phyloP scores from a whole-genome alignment of 1,140 invertebrate genomes.

The Stegodyphus mimosarum region DNA sequence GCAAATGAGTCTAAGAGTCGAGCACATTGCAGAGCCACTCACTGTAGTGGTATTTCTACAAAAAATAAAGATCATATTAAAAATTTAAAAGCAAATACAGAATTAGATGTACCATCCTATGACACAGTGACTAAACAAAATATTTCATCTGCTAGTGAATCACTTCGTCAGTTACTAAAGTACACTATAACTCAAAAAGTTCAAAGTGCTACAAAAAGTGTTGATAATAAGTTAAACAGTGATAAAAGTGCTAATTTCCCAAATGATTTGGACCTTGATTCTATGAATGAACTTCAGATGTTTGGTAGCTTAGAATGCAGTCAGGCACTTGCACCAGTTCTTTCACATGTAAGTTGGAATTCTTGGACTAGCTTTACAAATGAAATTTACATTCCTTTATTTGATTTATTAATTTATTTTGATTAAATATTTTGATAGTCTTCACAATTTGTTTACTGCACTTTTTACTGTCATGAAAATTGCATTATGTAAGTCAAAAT shows the following conservation, averaged over 20 bases:
- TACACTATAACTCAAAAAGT: constrained; percentile 61
- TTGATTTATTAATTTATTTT: too few species aligned
- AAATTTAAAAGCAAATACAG: constrained; percentile 16
- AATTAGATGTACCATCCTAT: constrained; percentile 72
- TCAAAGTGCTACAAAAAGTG: constrained; percentile 15
- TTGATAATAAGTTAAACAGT: constrained; percentile 11
- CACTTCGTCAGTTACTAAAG: constrained; percentile 72
- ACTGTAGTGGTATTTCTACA: constrained; percentile 27
- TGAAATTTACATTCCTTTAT: too few species aligned
- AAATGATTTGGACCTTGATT: constrained; percentile 17
- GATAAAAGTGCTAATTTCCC: constrained; percentile 21
- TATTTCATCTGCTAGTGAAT: constrained; percentile 69
- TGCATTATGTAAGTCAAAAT: too few species aligned
- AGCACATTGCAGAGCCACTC: constrained; percentile 12
- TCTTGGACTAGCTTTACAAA: too few species aligned
- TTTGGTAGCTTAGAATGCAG: constrained; percentile 53
- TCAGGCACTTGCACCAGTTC: constrained; percentile 61
- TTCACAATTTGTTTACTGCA: too few species aligned
- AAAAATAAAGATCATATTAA: constrained; percentile 66
- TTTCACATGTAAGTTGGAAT: constrained; percentile 59
- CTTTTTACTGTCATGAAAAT: too few species aligned
- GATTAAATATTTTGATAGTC: too few species aligned
- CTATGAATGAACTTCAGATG: constrained; percentile 37
- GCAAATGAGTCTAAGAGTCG: constrained; percentile 73
- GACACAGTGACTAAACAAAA: constrained; percentile 66